Conservation (phyloP, 2,113 vertebrate genomes). For the Podilymbus podiceps region DNA sequence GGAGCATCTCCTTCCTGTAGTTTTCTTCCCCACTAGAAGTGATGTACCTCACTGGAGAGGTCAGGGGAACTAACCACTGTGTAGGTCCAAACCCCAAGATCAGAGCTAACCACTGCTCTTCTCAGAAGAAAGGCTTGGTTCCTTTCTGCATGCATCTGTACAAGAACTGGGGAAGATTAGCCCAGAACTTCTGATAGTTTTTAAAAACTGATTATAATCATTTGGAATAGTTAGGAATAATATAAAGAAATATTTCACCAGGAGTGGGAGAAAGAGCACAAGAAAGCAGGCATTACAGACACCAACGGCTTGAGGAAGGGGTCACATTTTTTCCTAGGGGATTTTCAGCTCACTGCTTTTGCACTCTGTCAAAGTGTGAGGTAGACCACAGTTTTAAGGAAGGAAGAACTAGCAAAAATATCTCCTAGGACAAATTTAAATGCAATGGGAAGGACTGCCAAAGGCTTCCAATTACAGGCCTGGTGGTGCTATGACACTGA, state of each 20-base stretch:
- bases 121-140: neutral
- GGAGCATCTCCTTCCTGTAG: neutral
- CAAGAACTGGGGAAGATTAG: neutral
- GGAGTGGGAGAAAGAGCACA: neutral
- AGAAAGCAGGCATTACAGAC: neutral
- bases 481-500: accelerated
- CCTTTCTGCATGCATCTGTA: neutral
- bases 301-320: neutral
- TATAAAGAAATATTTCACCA: neutral
- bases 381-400: neutral
- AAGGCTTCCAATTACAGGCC: neutral
- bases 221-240: neutral
- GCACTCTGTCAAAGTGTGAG: neutral
- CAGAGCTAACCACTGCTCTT: neutral
- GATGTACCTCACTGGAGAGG: neutral
- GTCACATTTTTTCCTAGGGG: neutral
- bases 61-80: neutral
- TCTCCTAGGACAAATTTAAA: neutral
- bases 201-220: neutral
- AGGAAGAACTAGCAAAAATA: neutral
- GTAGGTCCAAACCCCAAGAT: neutral
- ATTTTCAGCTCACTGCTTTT: neutral
- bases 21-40: neutral
- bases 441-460: neutral
- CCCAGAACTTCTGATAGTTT: neutral